phyloP scores from a whole-genome alignment of 2,888 invertebrate species.

The Caenorhabditis drosophilae region DNA sequence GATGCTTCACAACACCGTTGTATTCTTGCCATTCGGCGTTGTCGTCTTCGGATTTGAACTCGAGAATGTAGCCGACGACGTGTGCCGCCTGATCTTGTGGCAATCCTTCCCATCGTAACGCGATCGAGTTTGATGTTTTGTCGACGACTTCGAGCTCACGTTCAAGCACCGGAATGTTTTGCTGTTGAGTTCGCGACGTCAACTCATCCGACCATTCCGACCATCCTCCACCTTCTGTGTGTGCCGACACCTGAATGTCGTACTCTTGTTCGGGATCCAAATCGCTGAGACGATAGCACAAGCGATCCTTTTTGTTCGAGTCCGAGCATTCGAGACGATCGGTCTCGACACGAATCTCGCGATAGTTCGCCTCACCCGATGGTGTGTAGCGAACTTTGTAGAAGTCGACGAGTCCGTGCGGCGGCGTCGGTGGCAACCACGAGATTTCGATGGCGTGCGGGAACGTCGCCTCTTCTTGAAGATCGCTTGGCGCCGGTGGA shows the following conservation, averaged over 20 bases:
- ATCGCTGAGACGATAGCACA: constrained; percentile 67
- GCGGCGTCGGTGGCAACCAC: constrained; percentile 67
- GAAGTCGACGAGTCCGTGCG: constrained; percentile 67
- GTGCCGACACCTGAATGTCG: constrained; percentile 65
- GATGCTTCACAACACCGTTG: constrained; percentile 63
- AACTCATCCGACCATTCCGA: constrained; percentile 67
- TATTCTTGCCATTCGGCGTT: constrained; percentile 65
- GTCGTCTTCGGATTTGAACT: constrained; percentile 67
- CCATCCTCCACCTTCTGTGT: constrained; percentile 68
- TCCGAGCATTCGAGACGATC: constrained; percentile 65
- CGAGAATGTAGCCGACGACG: constrained; percentile 67
- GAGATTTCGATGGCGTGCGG: constrained; percentile 68
- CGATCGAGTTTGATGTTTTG: constrained; percentile 65
- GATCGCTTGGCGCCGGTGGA: constrained; percentile 66
- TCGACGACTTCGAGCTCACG: constrained; percentile 60
- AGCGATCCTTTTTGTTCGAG: constrained; percentile 60
- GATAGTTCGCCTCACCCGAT: constrained; percentile 56
- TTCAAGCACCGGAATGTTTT: constrained; percentile 68
- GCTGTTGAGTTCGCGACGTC: constrained; percentile 58
- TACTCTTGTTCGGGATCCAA: constrained; percentile 68
- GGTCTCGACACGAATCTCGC: constrained; percentile 62
- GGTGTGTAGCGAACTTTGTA: constrained; percentile 68
- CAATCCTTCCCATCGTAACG: constrained; percentile 67
- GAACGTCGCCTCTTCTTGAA: constrained; percentile 62
- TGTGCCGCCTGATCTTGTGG: constrained; percentile 58